Evolutionary conservation across 2,888 invertebrate species (phyloP).

Genomic region (Caenorhabditis japonica): DNA sequence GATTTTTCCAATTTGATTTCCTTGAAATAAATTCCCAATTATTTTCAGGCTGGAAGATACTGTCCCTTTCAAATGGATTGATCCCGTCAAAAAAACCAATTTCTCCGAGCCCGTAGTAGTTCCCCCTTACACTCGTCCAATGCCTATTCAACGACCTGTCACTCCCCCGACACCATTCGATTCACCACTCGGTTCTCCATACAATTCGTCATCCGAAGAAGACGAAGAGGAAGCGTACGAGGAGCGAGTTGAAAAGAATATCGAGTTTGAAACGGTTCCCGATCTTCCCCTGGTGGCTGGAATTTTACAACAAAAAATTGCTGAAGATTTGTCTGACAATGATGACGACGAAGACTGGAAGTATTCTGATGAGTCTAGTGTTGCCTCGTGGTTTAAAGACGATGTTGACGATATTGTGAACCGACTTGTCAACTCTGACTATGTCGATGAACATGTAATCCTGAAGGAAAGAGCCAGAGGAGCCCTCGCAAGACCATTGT

Average conservation of each 20-base stretch:
- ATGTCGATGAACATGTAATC: conserved; percentile 30
- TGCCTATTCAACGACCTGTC: no score
- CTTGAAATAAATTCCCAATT: no score
- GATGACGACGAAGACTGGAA: conserved; percentile 24
- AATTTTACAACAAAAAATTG: no score
- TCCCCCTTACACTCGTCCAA: no score
- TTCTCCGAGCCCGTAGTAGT: background rate
- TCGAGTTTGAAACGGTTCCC: no score
- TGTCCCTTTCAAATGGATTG: background rate
- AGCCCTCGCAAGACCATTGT: conserved; percentile 19
- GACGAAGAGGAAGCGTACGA: conserved; percentile 1
- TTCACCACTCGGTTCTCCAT: background rate
- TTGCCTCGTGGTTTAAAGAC: conserved; percentile 27
- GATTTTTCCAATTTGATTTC: no score
- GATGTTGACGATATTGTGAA: conserved; percentile 26
- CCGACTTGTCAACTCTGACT: conserved; percentile 20
- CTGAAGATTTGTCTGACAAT: no score
- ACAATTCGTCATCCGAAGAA: conserved; percentile 31
- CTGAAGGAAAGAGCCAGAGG: conserved; percentile 30
- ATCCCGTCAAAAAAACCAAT: background rate
- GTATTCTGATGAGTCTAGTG: conserved; percentile 36
- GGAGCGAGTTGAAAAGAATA: no score
- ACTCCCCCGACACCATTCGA: background rate
- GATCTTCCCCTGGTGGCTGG: no score
- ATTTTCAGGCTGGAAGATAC: no score